Percentiles rank a stretch among this genome's conserved stretches.
Conservation (phyloP, 2,113 vertebrate species). For the Silurus asotus region DNA sequence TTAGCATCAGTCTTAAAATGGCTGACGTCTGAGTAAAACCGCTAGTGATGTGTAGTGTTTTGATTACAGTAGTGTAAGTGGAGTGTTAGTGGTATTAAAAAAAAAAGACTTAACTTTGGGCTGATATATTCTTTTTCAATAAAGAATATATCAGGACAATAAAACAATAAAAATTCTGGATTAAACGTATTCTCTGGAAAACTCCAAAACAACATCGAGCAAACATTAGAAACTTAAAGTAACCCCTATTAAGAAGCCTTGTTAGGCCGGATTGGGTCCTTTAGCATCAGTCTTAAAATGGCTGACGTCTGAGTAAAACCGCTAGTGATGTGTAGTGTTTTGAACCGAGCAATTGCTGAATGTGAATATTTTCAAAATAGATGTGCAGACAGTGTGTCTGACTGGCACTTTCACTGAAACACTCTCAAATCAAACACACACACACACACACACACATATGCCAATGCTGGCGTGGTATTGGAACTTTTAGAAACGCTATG, state of each 20-base stretch:
- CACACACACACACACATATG: background rate
- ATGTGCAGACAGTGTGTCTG: constrained; percentile 9
- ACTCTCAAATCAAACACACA: background rate
- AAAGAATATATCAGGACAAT: too few relatives aligned
- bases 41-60: background rate
- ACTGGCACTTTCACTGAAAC: background rate
- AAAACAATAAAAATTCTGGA: background rate
- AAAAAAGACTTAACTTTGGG: background rate
- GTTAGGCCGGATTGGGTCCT: background rate
- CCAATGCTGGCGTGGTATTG: background rate
- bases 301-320: background rate
- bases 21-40: background rate
- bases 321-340: background rate
- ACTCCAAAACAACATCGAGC: background rate
- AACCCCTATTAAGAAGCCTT: background rate
- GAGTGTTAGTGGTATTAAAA: background rate
- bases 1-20: background rate
- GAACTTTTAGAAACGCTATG: background rate
- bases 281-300: background rate
- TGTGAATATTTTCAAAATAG: background rate
- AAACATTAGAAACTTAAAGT: background rate
- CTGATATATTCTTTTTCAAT: background rate
- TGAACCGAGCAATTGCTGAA: background rate
- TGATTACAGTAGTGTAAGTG: too few relatives aligned
- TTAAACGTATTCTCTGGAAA: background rate